phyloP scores from a whole-genome alignment of 2,113 vertebrate genomes.

The Pelodiscus sinensis region DNA sequence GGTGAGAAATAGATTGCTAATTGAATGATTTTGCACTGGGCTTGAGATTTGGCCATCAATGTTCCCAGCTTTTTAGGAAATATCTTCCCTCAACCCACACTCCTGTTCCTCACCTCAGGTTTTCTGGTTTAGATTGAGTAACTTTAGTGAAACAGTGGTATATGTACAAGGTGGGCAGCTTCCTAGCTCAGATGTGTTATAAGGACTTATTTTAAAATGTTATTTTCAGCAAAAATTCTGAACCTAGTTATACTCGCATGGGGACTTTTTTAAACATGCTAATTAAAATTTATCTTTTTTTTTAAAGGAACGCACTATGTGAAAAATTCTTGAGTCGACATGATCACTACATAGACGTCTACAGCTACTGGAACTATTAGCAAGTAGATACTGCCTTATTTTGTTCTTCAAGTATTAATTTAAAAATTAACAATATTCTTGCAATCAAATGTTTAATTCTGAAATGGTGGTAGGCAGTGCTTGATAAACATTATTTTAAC shows the following conservation, averaged over 20 bases:
- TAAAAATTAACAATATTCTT: slow-evolving; percentile 15
- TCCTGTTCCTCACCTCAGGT: background rate
- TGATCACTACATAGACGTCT: slow-evolving; percentile 36
- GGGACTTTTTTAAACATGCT: slow-evolving; percentile 44
- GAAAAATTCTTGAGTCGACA: slow-evolving; percentile 64
- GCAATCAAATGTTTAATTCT: background rate
- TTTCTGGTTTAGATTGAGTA: background rate
- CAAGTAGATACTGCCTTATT: slow-evolving; percentile 40
- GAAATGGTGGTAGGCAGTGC: slow-evolving; percentile 24
- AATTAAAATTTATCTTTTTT: slow-evolving; percentile 65
- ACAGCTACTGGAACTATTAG: slow-evolving; percentile 47
- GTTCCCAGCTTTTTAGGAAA: background rate
- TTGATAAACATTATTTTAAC: background rate
- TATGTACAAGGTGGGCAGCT: background rate
- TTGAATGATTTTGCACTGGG: background rate
- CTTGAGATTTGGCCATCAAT: background rate
- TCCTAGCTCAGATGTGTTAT: background rate
- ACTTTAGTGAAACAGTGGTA: background rate
- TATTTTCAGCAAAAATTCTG: slow-evolving; percentile 47
- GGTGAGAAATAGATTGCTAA: background rate
- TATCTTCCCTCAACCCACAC: background rate
- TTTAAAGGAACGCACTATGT: slow-evolving; percentile 52
- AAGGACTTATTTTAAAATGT: slow-evolving; percentile 21
- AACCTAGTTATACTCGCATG: slow-evolving; percentile 55
- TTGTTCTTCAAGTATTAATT: slow-evolving; percentile 27